Conservation (phyloP, 2,113 vertebrate species). For the Ceratotherium simum region DNA sequence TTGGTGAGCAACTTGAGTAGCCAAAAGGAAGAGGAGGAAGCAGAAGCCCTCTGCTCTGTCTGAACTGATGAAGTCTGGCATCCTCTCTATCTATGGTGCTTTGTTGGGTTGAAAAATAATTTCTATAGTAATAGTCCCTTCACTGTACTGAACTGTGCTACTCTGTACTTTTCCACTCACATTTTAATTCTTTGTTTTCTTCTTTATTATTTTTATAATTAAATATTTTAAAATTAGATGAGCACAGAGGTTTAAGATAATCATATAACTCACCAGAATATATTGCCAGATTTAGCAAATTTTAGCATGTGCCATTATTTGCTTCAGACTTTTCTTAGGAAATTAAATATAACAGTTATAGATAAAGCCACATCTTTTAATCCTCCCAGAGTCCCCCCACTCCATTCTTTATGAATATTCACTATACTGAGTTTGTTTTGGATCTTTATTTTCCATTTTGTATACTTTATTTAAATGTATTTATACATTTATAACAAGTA, state of each 20-base stretch:
- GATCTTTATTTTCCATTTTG: neutral
- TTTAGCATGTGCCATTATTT: neutral
- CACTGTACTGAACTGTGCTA: neutral
- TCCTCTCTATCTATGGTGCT: neutral
- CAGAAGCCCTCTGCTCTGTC: neutral
- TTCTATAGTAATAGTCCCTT: neutral
- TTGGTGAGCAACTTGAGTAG: neutral
- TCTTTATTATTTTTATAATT: neutral
- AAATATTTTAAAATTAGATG: neutral
- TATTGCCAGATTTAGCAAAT: neutral
- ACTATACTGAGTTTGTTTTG: neutral
- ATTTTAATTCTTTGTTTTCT: neutral
- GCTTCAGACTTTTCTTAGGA: neutral
- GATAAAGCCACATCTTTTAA: neutral
- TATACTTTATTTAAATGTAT: neutral
- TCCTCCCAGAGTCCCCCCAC: neutral
- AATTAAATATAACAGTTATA: neutral
- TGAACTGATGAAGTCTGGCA: neutral
- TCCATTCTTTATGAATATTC: neutral
- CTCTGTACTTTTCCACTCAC: neutral
- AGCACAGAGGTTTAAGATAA: neutral
- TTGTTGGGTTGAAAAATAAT: neutral
- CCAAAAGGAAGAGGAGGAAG: neutral
- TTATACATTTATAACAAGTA: neutral
- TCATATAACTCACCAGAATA: neutral